phyloP scores from a whole-genome alignment of 2,797 vertebrate species.

The Cottoperca gobio region DNA sequence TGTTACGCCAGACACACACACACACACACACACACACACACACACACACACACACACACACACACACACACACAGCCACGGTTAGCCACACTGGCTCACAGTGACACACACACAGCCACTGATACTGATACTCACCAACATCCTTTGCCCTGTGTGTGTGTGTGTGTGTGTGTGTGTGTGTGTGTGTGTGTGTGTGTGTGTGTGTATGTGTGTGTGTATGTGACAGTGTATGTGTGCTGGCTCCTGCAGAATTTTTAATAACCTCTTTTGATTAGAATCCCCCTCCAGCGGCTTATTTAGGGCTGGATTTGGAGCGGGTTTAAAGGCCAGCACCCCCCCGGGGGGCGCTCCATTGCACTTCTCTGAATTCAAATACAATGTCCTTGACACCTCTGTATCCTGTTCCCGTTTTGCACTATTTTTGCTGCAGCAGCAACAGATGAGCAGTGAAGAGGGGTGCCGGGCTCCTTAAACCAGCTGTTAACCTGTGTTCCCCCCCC shows the following conservation, averaged over 20 bases:
- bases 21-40: conserved; percentile 33
- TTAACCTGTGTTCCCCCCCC: conserved; percentile 87
- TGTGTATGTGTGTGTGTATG: conserved; percentile 28
- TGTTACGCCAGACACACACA: conserved; percentile 68
- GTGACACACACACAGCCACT: conserved; percentile 63
- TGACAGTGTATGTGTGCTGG: conserved; percentile 67
- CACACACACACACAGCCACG: conserved; percentile 21
- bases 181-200: conserved; percentile 1
- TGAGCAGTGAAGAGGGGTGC: conserved; percentile 68
- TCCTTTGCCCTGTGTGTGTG: conserved; percentile 67
- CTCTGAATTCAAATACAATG: conserved; percentile 85
- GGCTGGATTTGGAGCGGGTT: conserved; percentile 86
- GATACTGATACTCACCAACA: conserved; percentile 71
- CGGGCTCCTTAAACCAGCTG: conserved; percentile 91
- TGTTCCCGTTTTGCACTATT: conserved; percentile 88
- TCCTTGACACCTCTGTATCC: conserved; percentile 90
- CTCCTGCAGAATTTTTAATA: conserved; percentile 83
- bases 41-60: conserved; percentile 41
- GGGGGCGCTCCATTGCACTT: conserved; percentile 84
- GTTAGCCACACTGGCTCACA: conserved; percentile 53
- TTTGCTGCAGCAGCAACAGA: conserved; percentile 89
- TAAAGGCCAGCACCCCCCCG: conserved; percentile 85
- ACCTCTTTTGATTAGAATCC: conserved; percentile 86
- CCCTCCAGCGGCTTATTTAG: conserved; percentile 85
- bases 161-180: no score